These are phyloP conservation scores for Drosophila testacea DNA, from an alignment of 2,888 invertebrate genomes.

Conservation along the genomic window DNA sequence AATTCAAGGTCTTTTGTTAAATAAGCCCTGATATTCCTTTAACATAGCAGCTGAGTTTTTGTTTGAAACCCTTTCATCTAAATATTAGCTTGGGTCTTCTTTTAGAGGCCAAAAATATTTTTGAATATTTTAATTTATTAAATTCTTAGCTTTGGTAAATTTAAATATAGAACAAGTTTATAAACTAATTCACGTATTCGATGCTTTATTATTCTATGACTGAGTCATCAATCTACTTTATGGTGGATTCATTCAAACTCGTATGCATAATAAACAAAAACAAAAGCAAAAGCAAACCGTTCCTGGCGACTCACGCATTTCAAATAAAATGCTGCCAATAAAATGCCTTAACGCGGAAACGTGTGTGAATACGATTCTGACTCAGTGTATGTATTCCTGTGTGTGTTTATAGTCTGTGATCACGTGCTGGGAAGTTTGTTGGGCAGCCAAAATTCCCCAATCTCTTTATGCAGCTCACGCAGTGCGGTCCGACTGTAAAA, in stretches of 20 bases:
- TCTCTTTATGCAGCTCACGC: constrained; percentile 47
- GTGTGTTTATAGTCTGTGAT: constrained; percentile 61
- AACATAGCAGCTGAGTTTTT: too few species aligned
- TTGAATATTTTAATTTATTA: background rate
- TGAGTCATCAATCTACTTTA: constrained; percentile 61
- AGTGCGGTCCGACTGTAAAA: constrained; percentile 59
- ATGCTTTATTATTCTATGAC: constrained; percentile 49
- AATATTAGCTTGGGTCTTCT: background rate
- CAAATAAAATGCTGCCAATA: constrained; percentile 77
- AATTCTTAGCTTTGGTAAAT: constrained; percentile 4
- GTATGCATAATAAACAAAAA: constrained; percentile 52
- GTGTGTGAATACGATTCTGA: constrained; percentile 52
- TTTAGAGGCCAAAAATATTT: background rate
- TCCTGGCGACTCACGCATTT: constrained; percentile 67
- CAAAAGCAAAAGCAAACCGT: constrained; percentile 33
- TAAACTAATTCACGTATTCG: constrained; percentile 45
- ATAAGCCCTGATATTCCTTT: too few species aligned
- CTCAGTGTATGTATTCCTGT: constrained; percentile 26
- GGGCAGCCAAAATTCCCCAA: constrained; percentile 31
- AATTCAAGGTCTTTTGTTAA: too few species aligned
- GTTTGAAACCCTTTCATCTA: background rate
- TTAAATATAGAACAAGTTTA: constrained; percentile 5
- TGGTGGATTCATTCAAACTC: constrained; percentile 31
- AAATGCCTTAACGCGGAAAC: constrained; percentile 68
- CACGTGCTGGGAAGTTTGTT: constrained; percentile 74